These are phyloP conservation scores for Platygyra sinensis DNA, from an alignment of 64 coral and sea anemone species.

Conservation along the genomic window DNA sequence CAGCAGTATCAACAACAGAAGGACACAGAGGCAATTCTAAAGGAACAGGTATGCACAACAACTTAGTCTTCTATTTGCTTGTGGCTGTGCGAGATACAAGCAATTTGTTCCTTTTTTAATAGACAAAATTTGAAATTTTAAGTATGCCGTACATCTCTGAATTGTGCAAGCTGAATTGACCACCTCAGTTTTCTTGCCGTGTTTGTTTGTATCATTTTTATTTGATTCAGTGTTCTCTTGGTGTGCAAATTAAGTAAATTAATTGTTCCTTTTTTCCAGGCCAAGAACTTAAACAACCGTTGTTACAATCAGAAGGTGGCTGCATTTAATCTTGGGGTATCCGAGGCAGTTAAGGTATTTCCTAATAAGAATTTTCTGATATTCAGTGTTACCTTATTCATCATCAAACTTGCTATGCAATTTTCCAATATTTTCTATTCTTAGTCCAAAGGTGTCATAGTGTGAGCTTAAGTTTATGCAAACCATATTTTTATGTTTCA, in stretches of 20 bases:
- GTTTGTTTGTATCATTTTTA: no score
- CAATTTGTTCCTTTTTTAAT: no score
- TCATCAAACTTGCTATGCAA: neutral
- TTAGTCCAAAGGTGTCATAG: no score
- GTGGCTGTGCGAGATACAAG: neutral
- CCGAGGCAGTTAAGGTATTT: constrained; percentile 79
- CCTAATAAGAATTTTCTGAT: neutral
- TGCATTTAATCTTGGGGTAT: constrained; percentile 88
- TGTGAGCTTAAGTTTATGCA: neutral
- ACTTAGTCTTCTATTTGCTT: neutral
- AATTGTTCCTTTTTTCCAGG: neutral
- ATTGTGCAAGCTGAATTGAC: no score
- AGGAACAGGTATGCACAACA: constrained; percentile 56
- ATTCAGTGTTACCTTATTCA: neutral
- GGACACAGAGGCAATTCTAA: constrained; percentile 74
- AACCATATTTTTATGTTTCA: constrained; percentile 21
- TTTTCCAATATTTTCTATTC: no score
- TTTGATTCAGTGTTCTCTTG: neutral
- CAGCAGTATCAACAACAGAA: constrained; percentile 92
- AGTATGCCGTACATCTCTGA: no score
- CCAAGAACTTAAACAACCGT: constrained; percentile 82
- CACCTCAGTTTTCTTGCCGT: no score
- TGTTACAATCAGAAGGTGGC: constrained; percentile 88
- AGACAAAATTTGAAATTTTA: no score
- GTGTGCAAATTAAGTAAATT: neutral